Conservation (phyloP, 2,113 vertebrate genomes). For the Octodon degus region DNA sequence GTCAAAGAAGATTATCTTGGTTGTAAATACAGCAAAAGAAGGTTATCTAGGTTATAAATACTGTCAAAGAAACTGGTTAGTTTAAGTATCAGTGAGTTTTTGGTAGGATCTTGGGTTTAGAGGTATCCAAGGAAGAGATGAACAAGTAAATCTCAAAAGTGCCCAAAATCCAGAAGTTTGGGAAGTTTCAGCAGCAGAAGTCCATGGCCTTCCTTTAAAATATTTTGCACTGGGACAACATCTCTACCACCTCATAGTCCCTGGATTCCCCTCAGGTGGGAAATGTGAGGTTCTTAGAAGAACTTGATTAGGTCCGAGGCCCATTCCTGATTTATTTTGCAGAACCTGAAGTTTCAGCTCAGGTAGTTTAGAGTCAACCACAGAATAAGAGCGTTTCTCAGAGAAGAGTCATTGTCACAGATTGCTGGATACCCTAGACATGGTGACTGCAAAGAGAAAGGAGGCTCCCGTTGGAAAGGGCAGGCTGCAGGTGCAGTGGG, state of each 20-base stretch:
- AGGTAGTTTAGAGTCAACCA: background rate
- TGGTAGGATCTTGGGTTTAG: background rate
- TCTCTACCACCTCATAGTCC: background rate
- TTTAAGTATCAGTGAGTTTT: constrained; percentile 7
- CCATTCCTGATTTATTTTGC: background rate
- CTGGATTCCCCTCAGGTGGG: background rate
- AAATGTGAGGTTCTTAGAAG: background rate
- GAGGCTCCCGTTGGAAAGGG: background rate
- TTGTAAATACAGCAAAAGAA: background rate
- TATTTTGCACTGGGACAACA: background rate
- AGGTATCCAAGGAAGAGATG: background rate
- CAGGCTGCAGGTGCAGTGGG: accelerated
- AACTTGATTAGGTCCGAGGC: background rate
- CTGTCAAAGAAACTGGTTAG: background rate
- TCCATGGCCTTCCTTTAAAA: background rate
- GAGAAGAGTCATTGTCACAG: background rate
- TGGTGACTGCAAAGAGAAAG: background rate
- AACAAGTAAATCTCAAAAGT: background rate
- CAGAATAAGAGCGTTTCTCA: background rate
- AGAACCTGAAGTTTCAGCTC: background rate
- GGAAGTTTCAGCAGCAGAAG: background rate
- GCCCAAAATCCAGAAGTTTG: background rate
- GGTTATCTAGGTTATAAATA: background rate
- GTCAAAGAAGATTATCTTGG: background rate
- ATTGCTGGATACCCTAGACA: background rate